Evolutionary conservation across 2,797 vertebrate species (phyloP), one percentile per base, ranked within the genome.

Genomic region (Gallinago nigripennis): DNA sequence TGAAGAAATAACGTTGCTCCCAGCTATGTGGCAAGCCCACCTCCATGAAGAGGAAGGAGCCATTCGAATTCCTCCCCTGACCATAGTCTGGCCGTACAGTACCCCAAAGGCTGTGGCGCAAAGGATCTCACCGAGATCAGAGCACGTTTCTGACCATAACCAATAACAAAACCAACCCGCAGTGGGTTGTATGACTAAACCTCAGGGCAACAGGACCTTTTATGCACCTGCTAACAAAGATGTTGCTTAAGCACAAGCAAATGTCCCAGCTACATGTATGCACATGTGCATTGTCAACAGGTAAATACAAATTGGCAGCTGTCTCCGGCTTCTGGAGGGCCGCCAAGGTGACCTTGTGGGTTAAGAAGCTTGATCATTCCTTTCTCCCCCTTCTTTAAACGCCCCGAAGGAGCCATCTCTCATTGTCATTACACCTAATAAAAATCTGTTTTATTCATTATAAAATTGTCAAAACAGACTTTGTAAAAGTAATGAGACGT

Each of bases 401-500:
- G 57, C 11, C 78, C 53, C 2, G 2, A 85, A 89, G 53, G 75
- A 95, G 71, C 37, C 68, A 92, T 73, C 31, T 77, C 78, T 94
- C 64, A 84, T 25, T 90, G 83, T 94, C 88, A 85, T 45, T n/a
- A 86, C 83, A 94, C 45, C 71, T 80, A 94, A 87, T 89, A 94
- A 93, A 96, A 87, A 88, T 31, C 90, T 45, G 75, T 6, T 82
- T 94, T 87, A 82, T 87, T 73, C 1, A 93, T 95, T 92, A 39
- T 88, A 43, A 87, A 94, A 90, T 65, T 60, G 60, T 87, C 88
- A 92, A 92, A 94, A 94, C 30, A 90, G 39, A 90, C 78, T 94
- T 89, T 12, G 35, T 61, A 85, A 61, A 95, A 90, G 56, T 86
- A 88, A 87, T 24, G 61, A 85, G 71, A 95, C 65, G 7, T 94